phyloP scores from a whole-genome alignment of 2,888 invertebrate genomes.

The Tridacna gigas region DNA sequence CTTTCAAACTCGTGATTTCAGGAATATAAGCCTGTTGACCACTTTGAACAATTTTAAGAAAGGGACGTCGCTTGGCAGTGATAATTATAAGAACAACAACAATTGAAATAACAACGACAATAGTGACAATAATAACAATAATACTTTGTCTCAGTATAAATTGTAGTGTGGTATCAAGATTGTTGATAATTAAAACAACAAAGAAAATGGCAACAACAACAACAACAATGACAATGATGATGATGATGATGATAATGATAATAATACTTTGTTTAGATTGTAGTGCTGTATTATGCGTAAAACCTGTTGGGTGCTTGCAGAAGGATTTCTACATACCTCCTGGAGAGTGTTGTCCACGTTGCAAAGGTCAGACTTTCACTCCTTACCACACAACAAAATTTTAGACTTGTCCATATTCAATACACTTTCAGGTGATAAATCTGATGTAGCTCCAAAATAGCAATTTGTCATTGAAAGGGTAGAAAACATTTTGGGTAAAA shows the following conservation, averaged over 20 bases:
- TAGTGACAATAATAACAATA: too few relatives aligned
- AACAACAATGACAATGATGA: too few relatives aligned
- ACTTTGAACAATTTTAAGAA: too few relatives aligned
- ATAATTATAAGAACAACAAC: too few relatives aligned
- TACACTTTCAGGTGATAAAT: not conserved
- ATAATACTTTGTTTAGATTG: not conserved
- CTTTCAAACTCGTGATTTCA: too few relatives aligned
- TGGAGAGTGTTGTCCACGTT: conserved; percentile 1
- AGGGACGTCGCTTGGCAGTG: too few relatives aligned
- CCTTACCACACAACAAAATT: not conserved
- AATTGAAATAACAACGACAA: too few relatives aligned
- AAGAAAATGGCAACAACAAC: not conserved
- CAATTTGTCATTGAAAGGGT: not conserved
- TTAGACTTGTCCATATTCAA: not conserved
- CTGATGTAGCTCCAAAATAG: too few relatives aligned
- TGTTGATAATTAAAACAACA: not conserved
- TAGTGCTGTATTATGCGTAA: not conserved
- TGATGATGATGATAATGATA: too few relatives aligned
- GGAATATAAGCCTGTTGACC: too few relatives aligned
- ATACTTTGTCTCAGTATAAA: not conserved
- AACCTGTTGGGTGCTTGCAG: not conserved
- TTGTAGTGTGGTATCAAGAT: not conserved
- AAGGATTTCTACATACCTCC: not conserved
- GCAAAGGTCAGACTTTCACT: not conserved
- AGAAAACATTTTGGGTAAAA: not conserved